Evolutionary conservation across 35 echinoderm and acorn worm species (phyloP).

Genomic region (Amphiura filiformis): DNA sequence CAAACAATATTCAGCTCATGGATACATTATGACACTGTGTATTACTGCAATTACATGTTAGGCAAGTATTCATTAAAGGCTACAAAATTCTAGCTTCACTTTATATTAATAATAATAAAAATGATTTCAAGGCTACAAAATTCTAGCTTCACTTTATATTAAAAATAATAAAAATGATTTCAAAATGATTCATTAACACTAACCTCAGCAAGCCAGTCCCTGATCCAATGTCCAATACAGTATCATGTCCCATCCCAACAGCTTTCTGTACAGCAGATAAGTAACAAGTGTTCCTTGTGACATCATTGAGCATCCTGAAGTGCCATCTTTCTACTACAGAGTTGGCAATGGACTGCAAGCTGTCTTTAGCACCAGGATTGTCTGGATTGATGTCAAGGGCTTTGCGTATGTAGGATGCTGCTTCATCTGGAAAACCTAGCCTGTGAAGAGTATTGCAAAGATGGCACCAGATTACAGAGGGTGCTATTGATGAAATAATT

Average conservation of each 20-base stretch:
- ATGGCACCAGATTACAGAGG: neutral
- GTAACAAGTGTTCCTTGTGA: conserved; percentile 33
- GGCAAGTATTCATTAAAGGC: too few relatives aligned
- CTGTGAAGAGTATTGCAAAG: neutral
- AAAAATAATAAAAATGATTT: neutral
- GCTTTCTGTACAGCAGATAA: conserved; percentile 29
- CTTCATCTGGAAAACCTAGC: conserved; percentile 48
- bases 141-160: neutral
- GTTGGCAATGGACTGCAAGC: conserved; percentile 25
- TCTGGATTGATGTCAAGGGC: conserved; percentile 34
- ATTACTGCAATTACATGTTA: too few relatives aligned
- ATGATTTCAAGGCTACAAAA: neutral
- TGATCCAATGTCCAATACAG: conserved; percentile 52
- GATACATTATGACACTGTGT: too few relatives aligned
- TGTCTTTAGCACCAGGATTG: conserved; percentile 25
- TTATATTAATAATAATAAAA: neutral
- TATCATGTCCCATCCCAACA: conserved; percentile 16
- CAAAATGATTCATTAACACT: neutral
- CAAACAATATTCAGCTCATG: too few relatives aligned
- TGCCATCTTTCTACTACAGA: conserved; percentile 51
- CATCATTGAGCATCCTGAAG: conserved; percentile 59
- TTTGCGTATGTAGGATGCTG: conserved; percentile 19
- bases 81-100: neutral
- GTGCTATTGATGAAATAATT: neutral
- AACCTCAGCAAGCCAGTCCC: conserved; percentile 54